A percentile compares a stretch with the other conserved stretches of the same genome.
Conservation (phyloP, 2,113 vertebrate genomes). For the Percina caprodes region DNA sequence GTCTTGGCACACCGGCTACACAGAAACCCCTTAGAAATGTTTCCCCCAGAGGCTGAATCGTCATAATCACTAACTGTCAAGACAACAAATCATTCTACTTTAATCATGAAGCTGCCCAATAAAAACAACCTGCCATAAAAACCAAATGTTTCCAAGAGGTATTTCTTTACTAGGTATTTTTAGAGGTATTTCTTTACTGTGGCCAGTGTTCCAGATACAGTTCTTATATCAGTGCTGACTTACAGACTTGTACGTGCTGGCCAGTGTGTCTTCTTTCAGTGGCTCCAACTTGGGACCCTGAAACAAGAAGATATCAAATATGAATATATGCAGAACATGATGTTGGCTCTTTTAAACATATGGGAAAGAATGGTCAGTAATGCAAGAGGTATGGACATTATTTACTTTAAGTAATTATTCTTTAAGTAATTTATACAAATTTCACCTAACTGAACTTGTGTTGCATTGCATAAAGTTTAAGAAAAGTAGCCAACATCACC, state of each 20-base stretch:
- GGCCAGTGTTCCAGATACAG: not conserved
- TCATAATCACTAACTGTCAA: not conserved
- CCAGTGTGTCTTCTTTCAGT: conserved; percentile 85
- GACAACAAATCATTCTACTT: not conserved
- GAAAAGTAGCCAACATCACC: not conserved
- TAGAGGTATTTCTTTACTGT: not conserved
- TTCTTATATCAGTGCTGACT: conserved; percentile 68
- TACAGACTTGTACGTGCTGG: conserved; percentile 87
- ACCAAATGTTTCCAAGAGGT: not conserved
- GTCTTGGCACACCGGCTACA: not conserved
- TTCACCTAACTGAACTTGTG: too few species aligned
- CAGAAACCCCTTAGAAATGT: not conserved
- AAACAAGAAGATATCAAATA: conserved; percentile 7
- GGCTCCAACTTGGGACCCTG: conserved; percentile 93
- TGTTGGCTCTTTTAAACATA: not conserved
- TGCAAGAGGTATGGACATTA: not conserved
- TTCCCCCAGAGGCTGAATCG: not conserved
- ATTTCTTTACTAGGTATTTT: too few species aligned
- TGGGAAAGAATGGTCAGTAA: not conserved
- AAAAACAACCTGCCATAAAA: not conserved
- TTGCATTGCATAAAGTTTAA: not conserved
- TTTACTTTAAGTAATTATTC: too few species aligned
- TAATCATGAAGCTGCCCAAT: not conserved
- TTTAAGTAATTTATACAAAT: too few species aligned
- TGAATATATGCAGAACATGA: not conserved